phyloP scores from a whole-genome alignment of 37 sponge, comb jelly and placozoan species.

The Bolinopsis microptera region DNA sequence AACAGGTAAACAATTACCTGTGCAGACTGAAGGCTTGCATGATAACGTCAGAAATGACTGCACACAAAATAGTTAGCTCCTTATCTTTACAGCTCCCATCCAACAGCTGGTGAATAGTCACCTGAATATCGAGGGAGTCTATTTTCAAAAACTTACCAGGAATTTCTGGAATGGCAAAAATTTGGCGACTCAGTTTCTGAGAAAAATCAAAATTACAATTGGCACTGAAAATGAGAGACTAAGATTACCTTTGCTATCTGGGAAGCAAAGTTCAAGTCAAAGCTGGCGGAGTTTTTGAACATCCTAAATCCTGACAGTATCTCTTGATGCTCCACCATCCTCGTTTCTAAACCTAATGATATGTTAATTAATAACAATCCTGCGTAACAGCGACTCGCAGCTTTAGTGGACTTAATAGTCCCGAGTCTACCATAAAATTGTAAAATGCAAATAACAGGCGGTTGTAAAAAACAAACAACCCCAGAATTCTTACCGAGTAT shows the following conservation, averaged over 20 bases:
- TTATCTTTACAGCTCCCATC: background rate
- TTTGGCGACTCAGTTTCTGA: too few species aligned
- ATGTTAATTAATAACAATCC: too few species aligned
- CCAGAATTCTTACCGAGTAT: background rate
- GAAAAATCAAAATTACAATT: too few species aligned
- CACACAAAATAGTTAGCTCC: background rate
- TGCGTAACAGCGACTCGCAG: too few species aligned
- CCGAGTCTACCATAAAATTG: too few species aligned
- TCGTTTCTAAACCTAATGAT: background rate
- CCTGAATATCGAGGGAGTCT: too few species aligned
- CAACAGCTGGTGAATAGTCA: background rate
- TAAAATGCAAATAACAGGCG: too few species aligned
- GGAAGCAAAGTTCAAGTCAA: background rate
- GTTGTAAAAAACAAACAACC: too few species aligned
- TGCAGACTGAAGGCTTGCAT: constrained; percentile 13
- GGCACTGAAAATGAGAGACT: too few species aligned
- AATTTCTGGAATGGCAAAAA: too few species aligned
- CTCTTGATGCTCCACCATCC: background rate
- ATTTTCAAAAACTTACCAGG: too few species aligned
- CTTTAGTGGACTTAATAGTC: too few species aligned
- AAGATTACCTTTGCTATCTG: background rate
- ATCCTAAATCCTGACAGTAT: constrained; percentile 11
- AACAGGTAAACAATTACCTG: background rate
- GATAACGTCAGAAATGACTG: background rate
- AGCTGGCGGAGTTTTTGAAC: background rate